These are phyloP conservation scores for Idaea aversata DNA, from an alignment of 2,888 invertebrate genomes.

Conservation along the genomic window DNA sequence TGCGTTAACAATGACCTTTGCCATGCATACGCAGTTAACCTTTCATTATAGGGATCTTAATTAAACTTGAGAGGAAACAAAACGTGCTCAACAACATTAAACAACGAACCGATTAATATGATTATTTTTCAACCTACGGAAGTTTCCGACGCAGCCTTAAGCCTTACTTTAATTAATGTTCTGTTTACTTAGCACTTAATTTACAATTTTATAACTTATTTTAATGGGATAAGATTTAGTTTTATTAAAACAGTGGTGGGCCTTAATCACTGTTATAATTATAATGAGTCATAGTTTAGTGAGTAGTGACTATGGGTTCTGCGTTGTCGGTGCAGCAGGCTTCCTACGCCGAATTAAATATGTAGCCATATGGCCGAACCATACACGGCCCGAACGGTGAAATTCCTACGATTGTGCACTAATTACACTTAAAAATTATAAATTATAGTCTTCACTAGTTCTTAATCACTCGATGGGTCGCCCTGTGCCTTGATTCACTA, in stretches of 20 bases:
- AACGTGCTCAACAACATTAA: not conserved
- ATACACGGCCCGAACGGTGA: too few relatives aligned
- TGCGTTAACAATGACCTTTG: not conserved
- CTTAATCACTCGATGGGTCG: too few relatives aligned
- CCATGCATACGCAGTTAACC: not conserved
- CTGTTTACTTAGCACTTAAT: slow-evolving; percentile 14
- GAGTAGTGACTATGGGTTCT: slow-evolving; percentile 14
- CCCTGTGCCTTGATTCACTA: too few relatives aligned
- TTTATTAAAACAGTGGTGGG: not conserved
- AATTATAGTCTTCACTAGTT: too few relatives aligned
- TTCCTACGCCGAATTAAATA: slow-evolving; percentile 9
- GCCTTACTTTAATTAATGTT: slow-evolving; percentile 19
- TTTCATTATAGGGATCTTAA: not conserved
- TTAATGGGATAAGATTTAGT: slow-evolving; percentile 7
- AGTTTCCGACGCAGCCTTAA: slow-evolving; percentile 8
- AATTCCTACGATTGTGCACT: too few relatives aligned
- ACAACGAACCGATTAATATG: slow-evolving; percentile 1
- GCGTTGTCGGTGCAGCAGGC: slow-evolving; percentile 17
- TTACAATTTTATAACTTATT: slow-evolving; percentile 13
- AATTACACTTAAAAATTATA: too few relatives aligned
- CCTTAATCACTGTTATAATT: not conserved
- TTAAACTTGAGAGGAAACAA: not conserved
- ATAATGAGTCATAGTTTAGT: slow-evolving; percentile 17
- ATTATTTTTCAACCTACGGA: slow-evolving; percentile 12
- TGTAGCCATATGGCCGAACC: too few relatives aligned